Evolutionary conservation across 2,888 invertebrate genomes (phyloP), one percentile per base, ranked within the genome.

Genomic region (Oxytorus armatus): DNA sequence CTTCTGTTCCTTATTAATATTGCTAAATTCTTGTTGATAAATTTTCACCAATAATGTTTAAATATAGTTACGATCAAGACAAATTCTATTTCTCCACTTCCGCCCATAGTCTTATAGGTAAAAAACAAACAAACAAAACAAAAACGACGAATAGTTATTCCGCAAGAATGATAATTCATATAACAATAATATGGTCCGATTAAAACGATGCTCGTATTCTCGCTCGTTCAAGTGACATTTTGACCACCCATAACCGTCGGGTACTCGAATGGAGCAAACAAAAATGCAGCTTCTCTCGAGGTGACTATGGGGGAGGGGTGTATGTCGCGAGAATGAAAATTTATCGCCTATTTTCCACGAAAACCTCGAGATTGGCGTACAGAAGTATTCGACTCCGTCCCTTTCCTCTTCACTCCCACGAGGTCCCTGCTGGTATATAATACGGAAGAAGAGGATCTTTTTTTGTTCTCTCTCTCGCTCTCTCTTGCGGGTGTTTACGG

Each of bases 401-500:
- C 44, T 14, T 42, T 42, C 7, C 44, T 21, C 14, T 53, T 39
- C 11, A 53, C 51, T 39, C 51, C 21, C 66, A 39, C 39, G 44
- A 33, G 7, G 47, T 29, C 18, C 23, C 42, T 55, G 29, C 0
- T 59, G 7, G 18, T 16, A 18, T 21, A 8, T 23, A 11, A 39
- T 33, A 36, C 11, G 42, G 8, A 59, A 18, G 49, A 18, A 11
- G 36, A 49, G n/a, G n/a, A 57, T 55, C 55, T 55, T 55, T 23
- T 21, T 47, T 44, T 63, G 14, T 39, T 53, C 11, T 59, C 53
- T 63, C 53, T 23, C 29, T 16, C 55, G 53, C 49, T 63, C 53
- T 23, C 29, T 16, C 55, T 44, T 42, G 55, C 53, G 66, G 65
- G 53, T 73, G 80, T 77, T 77, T 77, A 73, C 63, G 68, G 77